These are phyloP conservation scores for Argyresthia goedartella DNA, from an alignment of 2,888 invertebrate species.

Conservation along the genomic window DNA sequence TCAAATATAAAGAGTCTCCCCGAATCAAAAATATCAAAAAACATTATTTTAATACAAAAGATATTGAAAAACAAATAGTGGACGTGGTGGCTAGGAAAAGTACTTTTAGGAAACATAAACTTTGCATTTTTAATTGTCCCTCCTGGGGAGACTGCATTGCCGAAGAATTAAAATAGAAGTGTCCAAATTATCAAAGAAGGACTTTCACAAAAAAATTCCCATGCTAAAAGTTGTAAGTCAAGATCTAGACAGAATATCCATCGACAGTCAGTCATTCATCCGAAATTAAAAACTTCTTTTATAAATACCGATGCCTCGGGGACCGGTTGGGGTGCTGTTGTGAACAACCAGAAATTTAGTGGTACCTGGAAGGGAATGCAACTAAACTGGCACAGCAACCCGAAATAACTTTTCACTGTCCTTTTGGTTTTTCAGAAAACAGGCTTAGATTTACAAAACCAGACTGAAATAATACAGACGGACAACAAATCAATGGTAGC, in stretches of 20 bases:
- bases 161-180: neutral
- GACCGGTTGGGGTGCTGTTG: neutral
- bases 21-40: too few species aligned
- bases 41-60: neutral
- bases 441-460: too few species aligned
- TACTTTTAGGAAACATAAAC: neutral
- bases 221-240: neutral
- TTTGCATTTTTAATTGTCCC: neutral
- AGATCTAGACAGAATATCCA: neutral
- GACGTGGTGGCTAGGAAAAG: neutral
- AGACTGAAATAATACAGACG: conserved; percentile 1
- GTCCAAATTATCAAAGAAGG: neutral
- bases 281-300: neutral
- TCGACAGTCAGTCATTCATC: neutral
- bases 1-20: neutral
- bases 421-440: too few species aligned
- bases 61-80: neutral
- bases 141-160: neutral
- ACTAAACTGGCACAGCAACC: too few species aligned
- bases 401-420: too few species aligned
- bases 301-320: neutral
- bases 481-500: conserved; percentile 9
- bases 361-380: neutral
- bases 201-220: neutral
- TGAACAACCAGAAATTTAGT: neutral